Evolutionary conservation across 2,888 invertebrate genomes (phyloP).

Genomic region (Leptinotarsa peninsularis): DNA sequence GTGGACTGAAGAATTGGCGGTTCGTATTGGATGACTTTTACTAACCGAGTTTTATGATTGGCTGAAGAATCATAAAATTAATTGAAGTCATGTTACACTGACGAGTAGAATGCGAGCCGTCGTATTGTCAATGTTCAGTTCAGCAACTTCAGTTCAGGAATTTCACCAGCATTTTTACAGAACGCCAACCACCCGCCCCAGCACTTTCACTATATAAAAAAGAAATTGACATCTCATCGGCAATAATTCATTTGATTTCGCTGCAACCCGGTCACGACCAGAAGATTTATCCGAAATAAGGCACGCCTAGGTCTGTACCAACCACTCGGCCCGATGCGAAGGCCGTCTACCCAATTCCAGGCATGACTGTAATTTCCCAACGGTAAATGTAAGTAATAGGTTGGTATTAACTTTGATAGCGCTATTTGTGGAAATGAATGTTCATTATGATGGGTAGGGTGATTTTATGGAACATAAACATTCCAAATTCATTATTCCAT

Average conservation of each 20-base stretch:
- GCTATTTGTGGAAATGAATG: slow-evolving; percentile 13
- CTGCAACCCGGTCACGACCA: background rate
- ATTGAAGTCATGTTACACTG: too few species aligned
- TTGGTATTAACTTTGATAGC: slow-evolving; percentile 13
- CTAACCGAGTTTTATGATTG: too few species aligned
- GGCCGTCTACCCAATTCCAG: slow-evolving; percentile 15
- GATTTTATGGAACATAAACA: background rate
- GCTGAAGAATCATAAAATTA: too few species aligned
- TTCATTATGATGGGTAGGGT: slow-evolving; percentile 7
- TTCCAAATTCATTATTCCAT: background rate
- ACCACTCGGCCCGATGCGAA: slow-evolving; percentile 10
- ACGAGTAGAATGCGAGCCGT: too few species aligned
- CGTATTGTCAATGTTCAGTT: too few species aligned
- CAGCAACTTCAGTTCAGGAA: too few species aligned
- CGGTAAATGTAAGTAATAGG: slow-evolving; percentile 14
- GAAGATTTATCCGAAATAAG: slow-evolving; percentile 17
- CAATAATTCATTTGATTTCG: background rate
- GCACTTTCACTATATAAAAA: background rate
- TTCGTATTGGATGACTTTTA: too few species aligned
- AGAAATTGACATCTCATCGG: background rate
- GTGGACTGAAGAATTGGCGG: too few species aligned
- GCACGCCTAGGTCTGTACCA: slow-evolving; percentile 12
- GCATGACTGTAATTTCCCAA: slow-evolving; percentile 6
- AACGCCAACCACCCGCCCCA: too few species aligned
- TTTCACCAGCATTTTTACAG: too few species aligned